Conservation (phyloP, 2,797 vertebrate genomes). For the Tenualosa ilisha region DNA sequence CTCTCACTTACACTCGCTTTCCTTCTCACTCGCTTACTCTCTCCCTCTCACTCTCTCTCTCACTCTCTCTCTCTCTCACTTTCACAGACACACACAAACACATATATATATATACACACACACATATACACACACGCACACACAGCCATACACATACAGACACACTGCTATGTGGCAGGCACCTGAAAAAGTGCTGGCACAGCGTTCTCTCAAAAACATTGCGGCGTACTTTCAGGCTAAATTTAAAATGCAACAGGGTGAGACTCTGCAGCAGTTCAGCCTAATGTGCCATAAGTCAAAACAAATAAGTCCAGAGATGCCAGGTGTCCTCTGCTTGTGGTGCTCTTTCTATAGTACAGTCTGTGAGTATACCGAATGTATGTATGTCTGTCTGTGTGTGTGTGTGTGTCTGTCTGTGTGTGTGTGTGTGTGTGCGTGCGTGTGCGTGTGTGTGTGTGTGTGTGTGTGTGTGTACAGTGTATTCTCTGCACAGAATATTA, state of each 20-base stretch:
- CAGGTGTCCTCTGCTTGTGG: slow-evolving; percentile 8
- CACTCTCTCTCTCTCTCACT: background rate
- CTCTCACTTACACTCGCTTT: background rate
- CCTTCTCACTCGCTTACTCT: background rate
- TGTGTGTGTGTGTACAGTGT: background rate
- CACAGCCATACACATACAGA: background rate
- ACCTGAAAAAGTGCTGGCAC: slow-evolving; percentile 17
- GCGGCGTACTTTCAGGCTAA: slow-evolving; percentile 3
- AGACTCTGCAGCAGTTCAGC: slow-evolving; percentile 3
- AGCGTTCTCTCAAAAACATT: background rate
- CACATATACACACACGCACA: background rate
- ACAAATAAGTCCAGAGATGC: background rate
- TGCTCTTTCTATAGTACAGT: background rate
- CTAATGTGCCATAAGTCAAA: slow-evolving; percentile 11
- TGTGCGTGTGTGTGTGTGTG: background rate
- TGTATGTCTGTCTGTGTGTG: slow-evolving; percentile 2
- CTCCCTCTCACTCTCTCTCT: background rate
- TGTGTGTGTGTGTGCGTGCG: background rate
- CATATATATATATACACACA: background rate
- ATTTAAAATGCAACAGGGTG: slow-evolving; percentile 21
- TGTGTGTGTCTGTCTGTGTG: background rate
- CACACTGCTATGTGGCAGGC: background rate
- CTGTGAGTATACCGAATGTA: background rate
- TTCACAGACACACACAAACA: background rate
- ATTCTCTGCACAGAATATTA: slow-evolving; percentile 7